Evolutionary conservation across 1,140 invertebrate species (phyloP).

Genomic region (Whitmania pigra): DNA sequence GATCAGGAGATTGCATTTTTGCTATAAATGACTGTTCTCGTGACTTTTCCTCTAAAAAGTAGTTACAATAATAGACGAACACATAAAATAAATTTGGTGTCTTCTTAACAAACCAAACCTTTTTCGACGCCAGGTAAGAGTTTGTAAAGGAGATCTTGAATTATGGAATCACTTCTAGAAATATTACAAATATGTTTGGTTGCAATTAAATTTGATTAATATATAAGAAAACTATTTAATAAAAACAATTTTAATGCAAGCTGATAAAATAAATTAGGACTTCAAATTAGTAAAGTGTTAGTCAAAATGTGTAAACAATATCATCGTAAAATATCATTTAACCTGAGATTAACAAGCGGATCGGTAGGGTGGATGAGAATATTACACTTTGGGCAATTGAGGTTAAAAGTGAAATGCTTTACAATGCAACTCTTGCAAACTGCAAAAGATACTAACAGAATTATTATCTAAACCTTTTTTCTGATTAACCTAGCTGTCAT

Average conservation of each 20-base stretch:
- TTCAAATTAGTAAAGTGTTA: not conserved
- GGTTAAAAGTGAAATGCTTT: conserved; percentile 37
- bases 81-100: too few species aligned
- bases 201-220: not conserved
- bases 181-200: not conserved
- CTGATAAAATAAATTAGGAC: too few species aligned
- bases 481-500: not conserved
- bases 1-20: too few species aligned
- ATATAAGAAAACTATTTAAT: not conserved
- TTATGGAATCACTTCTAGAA: conserved; percentile 31
- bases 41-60: conserved; percentile 14
- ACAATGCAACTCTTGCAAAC: conserved; percentile 44
- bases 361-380: conserved; percentile 42
- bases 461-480: conserved; percentile 2
- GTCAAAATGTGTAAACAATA: not conserved
- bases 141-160: conserved; percentile 43
- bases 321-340: conserved; percentile 10
- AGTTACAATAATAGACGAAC: not conserved
- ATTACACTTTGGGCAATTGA: conserved; percentile 40
- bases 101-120: conserved; percentile 24
- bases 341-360: conserved; percentile 35
- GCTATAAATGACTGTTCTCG: not conserved
- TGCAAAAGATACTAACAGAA: conserved; percentile 23
- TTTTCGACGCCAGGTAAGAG: conserved; percentile 37
- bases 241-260: not conserved